Base-by-base conservation (phyloP, 2,797 vertebrate genomes). In the Rhyacichthys aspro region DNA sequence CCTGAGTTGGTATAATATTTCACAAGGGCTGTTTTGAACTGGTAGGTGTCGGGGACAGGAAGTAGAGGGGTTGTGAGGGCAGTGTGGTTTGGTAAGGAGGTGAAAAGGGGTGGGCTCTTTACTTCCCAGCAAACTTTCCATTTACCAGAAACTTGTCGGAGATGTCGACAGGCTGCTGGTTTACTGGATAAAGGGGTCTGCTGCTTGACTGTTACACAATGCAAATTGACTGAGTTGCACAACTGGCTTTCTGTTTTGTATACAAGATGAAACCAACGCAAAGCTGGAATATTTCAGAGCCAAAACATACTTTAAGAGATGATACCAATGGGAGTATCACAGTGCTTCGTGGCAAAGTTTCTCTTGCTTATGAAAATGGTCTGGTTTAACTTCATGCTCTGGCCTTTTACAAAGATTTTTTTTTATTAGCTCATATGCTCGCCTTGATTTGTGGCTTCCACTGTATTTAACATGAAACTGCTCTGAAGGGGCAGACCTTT, bases 71-170 rank as follows among this genome's bases (percentile, higher is more conserved):
- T 66, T 76, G 47, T 56, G 60, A 80, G 74, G 59, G 55, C 68
- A 67, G 70, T 56, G 65, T 63, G 59, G 66, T 64, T 78, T 50
- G 50, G 64, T 53, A 55, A 54, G 39, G 48, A 81, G 70, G 15
- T 37, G 47, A 52, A 37, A 66, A 77, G 61, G 57, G 70, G 61
- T 53, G 75, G 63, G 75, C 71, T 86, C 72, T 75, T 83, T 74
- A 61, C 71, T 86, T 85, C 75, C 68, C 74, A 65, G 72, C 72
- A 89, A 83, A 80, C 72, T 54, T 79, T 78, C 76, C 77, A 81
- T 59, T 88, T 85, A 79, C 68, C 73, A 81, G 78, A 86, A 78
- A 48, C 48, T 65, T 66, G 77, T 55, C 63, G 59, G 55, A 53
- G 43, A 64, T 56, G 61, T 82, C 69, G 79, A 61, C 64, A 86